Evolutionary conservation across 2,888 invertebrate species (phyloP).

Genomic region (Spodoptera exigua): DNA sequence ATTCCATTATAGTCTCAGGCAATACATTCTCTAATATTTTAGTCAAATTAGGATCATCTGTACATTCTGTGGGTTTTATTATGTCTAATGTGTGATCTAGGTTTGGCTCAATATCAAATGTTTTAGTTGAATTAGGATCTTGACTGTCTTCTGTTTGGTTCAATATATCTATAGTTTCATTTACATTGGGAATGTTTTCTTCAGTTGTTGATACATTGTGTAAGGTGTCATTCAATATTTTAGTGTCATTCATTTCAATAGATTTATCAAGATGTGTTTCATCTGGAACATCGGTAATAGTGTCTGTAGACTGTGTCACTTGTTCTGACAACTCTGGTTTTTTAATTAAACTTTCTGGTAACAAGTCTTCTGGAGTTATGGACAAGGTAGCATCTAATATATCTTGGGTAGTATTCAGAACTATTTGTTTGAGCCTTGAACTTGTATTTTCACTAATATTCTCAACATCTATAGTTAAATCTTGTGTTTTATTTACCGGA

Average conservation of each 20-base stretch:
- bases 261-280: background rate
- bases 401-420: conserved; percentile 57
- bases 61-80: conserved; percentile 3
- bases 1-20: conserved; percentile 1
- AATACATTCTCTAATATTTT: conserved; percentile 9
- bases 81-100: conserved; percentile 28
- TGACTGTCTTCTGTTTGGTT: conserved; percentile 16
- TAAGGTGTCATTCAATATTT: background rate
- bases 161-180: background rate
- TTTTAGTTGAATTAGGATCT: conserved; percentile 10
- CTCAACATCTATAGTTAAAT: conserved; percentile 35
- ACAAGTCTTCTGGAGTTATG: conserved; percentile 56
- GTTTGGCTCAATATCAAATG: conserved; percentile 9
- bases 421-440: conserved; percentile 52
- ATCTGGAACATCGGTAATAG: background rate
- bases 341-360: conserved; percentile 30
- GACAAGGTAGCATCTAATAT: conserved; percentile 58
- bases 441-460: conserved; percentile 39
- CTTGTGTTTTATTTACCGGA: conserved; percentile 23
- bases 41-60: conserved; percentile 16
- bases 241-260: conserved; percentile 12
- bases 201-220: background rate
- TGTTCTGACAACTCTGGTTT: background rate
- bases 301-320: background rate
- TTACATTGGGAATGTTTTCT: conserved; percentile 5